Evolutionary conservation across 2,888 invertebrate species (phyloP).

Genomic region (Eumacrocentrus americanus): DNA sequence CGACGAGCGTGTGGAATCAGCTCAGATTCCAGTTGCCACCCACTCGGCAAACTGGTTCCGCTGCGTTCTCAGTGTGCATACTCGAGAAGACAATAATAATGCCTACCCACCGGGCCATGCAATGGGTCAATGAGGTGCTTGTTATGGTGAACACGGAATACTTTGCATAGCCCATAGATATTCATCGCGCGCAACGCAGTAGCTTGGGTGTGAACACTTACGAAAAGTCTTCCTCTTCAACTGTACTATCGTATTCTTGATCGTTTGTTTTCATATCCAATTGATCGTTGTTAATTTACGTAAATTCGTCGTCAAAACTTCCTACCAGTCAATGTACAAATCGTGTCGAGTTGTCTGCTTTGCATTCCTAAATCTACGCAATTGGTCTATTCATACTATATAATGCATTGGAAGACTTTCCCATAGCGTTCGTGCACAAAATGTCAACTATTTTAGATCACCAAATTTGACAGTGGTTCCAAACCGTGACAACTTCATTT

Average conservation of each 20-base stretch:
- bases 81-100: constrained; percentile 51
- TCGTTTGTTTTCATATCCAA: not conserved
- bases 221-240: not conserved
- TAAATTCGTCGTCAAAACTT: not conserved
- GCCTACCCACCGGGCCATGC: constrained; percentile 38
- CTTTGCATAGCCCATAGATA: constrained; percentile 58
- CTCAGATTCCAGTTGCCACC: too few species aligned
- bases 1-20: too few species aligned
- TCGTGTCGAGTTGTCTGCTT: not conserved
- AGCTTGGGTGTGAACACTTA: not conserved
- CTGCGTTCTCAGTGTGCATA: too few species aligned
- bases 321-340: not conserved
- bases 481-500: too few species aligned
- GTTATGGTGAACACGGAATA: constrained; percentile 58
- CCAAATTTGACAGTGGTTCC: too few species aligned
- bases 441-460: too few species aligned
- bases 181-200: constrained; percentile 45
- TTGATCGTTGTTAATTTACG: not conserved
- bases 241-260: not conserved
- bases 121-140: constrained; percentile 60
- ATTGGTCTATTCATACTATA: too few species aligned
- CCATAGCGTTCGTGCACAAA: too few species aligned
- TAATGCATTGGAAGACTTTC: too few species aligned
- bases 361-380: not conserved
- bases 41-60: constrained; percentile 19